These are phyloP conservation scores for Haliclona indistincta DNA, from an alignment of 37 sponge, comb jelly and placozoan genomes.

Conservation along the genomic window DNA sequence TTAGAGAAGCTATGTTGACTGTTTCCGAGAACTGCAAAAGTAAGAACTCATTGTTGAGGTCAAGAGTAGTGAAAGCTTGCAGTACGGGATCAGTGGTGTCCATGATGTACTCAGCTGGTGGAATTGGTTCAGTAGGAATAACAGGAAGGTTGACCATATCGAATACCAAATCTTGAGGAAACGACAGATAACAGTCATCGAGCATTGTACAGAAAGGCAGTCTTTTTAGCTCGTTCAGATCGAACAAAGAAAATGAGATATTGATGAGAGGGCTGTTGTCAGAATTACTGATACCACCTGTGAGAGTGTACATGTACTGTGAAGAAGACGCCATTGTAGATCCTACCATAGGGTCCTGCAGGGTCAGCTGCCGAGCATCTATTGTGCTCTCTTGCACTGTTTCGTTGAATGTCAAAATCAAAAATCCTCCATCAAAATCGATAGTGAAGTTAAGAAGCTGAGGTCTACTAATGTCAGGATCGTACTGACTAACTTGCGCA, in stretches of 20 bases:
- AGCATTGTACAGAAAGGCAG: constrained; percentile 59
- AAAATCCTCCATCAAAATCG: constrained; percentile 63
- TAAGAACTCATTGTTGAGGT: constrained; percentile 53
- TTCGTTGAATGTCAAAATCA: constrained; percentile 80
- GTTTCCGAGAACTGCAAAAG: constrained; percentile 82
- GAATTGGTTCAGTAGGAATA: constrained; percentile 11
- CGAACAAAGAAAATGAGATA: constrained; percentile 55
- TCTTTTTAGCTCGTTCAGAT: constrained; percentile 74
- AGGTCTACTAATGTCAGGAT: constrained; percentile 60
- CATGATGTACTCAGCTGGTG: constrained; percentile 24
- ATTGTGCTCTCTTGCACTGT: constrained; percentile 73
- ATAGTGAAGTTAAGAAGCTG: constrained; percentile 62
- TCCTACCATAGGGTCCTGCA: constrained; percentile 20
- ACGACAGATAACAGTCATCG: constrained; percentile 73
- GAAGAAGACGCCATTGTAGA: neutral
- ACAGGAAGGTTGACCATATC: constrained; percentile 78
- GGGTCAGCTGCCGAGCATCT: constrained; percentile 67
- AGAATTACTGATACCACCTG: constrained; percentile 59
- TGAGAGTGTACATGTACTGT: constrained; percentile 46
- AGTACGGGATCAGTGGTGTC: constrained; percentile 78
- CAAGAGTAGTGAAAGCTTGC: constrained; percentile 38
- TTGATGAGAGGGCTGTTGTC: constrained; percentile 34
- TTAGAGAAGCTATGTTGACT: constrained; percentile 61
- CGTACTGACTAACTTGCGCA: constrained; percentile 25
- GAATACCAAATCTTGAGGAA: constrained; percentile 58